Base-by-base conservation (phyloP, 2,113 vertebrate genomes). In the Tachysurus fulvidraco region DNA sequence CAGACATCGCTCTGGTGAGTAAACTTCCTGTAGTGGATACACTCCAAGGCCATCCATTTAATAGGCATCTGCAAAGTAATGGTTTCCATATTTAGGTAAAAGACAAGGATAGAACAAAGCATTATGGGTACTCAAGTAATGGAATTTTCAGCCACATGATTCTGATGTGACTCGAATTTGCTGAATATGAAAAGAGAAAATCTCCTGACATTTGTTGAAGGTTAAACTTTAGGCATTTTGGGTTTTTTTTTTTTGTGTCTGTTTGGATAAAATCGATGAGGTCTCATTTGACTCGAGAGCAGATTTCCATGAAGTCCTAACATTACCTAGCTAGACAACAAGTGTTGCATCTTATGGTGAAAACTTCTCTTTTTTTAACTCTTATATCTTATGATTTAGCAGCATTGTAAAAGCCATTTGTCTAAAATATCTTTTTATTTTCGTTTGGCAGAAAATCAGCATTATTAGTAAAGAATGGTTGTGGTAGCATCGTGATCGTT, bases 41-140 rank as follows among this genome's bases (percentile, higher is more conserved):
- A 99, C 89, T 99, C 98, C 93, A 99, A 92, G 4, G 98, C 98
- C 98, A 99, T 99, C 98, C 98, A 99, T 89, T 99, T 99, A 89
- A 99, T 98, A 28, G 98, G 97, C 92, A 99, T 98, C 98, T 99
- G 90, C 41, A 54, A 46, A 92, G 36, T 89, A 87, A 28, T 12
- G 81, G 62, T 28, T 50, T 82, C 65, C 57, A 74, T 30, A 69
- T 50, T 65, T 85, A 76, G 46, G 44, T 17, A 85, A 85, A 23
- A 62, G 21, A 19, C 55, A 8, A 76, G 36, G 71, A 78, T 54
- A 7, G 36, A 30, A 36, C 30, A 79, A 16, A 50, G 74, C 46
- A 55, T 54, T 54, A n/a, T 19, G 74, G 50, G 50, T 28, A 28
- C 2, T 78, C 14, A 78, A 5, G 46, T 52, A 54, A 78, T 36